These are phyloP conservation scores for Callyntrura sp. DNA, from an alignment of 2,888 invertebrate genomes.

Conservation along the genomic window DNA sequence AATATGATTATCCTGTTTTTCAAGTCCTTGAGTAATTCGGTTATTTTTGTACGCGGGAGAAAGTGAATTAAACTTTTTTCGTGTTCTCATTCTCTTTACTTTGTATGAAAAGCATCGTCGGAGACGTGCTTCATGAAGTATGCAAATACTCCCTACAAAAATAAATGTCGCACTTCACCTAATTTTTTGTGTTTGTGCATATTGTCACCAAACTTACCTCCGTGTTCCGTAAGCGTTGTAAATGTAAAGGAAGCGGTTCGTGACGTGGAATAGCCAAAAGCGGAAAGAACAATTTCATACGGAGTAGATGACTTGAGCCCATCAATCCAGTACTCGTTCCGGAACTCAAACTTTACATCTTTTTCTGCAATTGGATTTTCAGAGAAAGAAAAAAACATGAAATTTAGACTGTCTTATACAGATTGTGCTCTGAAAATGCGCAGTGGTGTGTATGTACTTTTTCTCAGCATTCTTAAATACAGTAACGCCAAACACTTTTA, in stretches of 20 bases:
- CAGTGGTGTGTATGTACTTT: slow-evolving; percentile 13
- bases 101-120: background rate
- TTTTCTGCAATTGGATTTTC: slow-evolving; percentile 78
- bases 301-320: slow-evolving; percentile 81
- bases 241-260: slow-evolving; percentile 80
- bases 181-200: slow-evolving; percentile 49
- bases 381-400: slow-evolving; percentile 35
- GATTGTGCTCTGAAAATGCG: too few relatives aligned
- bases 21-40: slow-evolving; percentile 24
- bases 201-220: slow-evolving; percentile 78
- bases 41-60: slow-evolving; percentile 42
- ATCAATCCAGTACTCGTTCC: slow-evolving; percentile 80
- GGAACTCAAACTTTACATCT: slow-evolving; percentile 81
- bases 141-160: slow-evolving; percentile 37
- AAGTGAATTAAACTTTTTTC: slow-evolving; percentile 54
- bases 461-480: background rate
- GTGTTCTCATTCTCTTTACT: background rate
- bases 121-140: slow-evolving; percentile 32
- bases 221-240: slow-evolving; percentile 81
- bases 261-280: slow-evolving; percentile 81
- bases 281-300: slow-evolving; percentile 81
- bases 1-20: background rate
- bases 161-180: slow-evolving; percentile 43
- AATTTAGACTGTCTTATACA: background rate
- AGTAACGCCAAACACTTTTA: background rate